These are phyloP conservation scores for Linnaemya vulpina DNA, from an alignment of 2,888 invertebrate genomes.

Conservation along the genomic window DNA sequence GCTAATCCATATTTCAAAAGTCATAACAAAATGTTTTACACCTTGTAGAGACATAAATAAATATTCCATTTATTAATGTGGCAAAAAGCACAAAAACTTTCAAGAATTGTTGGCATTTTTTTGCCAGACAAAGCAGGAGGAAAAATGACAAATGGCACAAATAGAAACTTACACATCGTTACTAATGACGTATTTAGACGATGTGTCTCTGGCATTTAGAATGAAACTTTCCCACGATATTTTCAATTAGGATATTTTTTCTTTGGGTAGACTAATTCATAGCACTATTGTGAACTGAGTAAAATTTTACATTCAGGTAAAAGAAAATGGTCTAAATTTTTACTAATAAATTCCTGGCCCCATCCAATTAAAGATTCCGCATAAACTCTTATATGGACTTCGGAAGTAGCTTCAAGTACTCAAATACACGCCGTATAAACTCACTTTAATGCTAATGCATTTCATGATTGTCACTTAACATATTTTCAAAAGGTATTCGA, in stretches of 20 bases:
- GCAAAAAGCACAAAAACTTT: conserved; percentile 26
- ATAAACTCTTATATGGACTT: background rate
- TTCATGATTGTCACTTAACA: conserved; percentile 72
- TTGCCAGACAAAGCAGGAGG: background rate
- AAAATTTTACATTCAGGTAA: background rate
- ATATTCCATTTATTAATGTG: background rate
- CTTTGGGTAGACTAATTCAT: too few relatives aligned
- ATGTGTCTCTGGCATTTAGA: background rate
- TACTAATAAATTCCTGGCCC: background rate
- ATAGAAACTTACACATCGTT: conserved; percentile 71
- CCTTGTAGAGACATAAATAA: conserved; percentile 63
- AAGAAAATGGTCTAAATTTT: background rate
- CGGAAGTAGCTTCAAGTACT: background rate
- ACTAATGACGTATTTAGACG: conserved; percentile 2
- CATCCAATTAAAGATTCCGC: background rate
- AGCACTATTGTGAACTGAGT: too few relatives aligned
- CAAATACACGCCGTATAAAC: background rate
- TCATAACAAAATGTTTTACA: conserved; percentile 69
- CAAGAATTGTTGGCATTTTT: conserved; percentile 26
- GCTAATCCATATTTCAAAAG: conserved; percentile 68
- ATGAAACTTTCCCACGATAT: background rate
- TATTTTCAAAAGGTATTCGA: conserved; percentile 70
- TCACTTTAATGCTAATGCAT: conserved; percentile 64
- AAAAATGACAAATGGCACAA: conserved; percentile 66
- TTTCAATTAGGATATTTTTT: too few relatives aligned